phyloP scores from a whole-genome alignment of 1,140 invertebrate genomes.

The Hylaeus anthracinus region DNA sequence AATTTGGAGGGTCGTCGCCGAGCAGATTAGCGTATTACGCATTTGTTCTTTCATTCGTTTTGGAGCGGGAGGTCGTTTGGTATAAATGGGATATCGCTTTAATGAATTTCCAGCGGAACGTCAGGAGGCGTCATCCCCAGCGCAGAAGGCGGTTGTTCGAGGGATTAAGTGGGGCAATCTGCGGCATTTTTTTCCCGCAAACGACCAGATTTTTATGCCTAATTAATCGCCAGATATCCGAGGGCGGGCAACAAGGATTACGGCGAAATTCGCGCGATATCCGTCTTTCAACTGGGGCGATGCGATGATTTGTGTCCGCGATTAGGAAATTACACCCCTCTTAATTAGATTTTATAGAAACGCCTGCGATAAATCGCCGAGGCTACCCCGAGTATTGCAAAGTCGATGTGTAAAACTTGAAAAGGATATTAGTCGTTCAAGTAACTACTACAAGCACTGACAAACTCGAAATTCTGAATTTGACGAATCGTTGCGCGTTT shows the following conservation, averaged over 20 bases:
- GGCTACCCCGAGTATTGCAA: background rate
- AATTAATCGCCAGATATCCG: conserved; percentile 79
- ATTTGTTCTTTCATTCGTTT: conserved; percentile 77
- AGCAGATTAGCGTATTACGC: conserved; percentile 47
- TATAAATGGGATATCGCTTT: conserved; percentile 74
- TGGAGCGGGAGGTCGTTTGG: conserved; percentile 65
- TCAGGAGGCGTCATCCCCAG: conserved; percentile 75
- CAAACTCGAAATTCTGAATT: too few relatives aligned
- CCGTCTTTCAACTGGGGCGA: conserved; percentile 58
- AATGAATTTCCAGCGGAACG: conserved; percentile 76
- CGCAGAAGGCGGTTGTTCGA: conserved; percentile 63
- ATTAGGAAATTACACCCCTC: conserved; percentile 56
- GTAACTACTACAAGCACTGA: too few relatives aligned
- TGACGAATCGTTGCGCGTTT: too few relatives aligned
- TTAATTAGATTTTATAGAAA: conserved; percentile 56
- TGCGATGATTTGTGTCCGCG: conserved; percentile 67
- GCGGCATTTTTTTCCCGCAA: conserved; percentile 72
- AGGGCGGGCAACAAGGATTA: conserved; percentile 67
- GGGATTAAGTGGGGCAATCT: conserved; percentile 78
- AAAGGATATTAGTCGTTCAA: too few relatives aligned
- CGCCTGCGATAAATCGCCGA: conserved; percentile 9
- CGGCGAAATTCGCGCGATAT: conserved; percentile 65
- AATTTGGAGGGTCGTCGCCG: conserved; percentile 12
- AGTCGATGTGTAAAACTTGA: too few relatives aligned
- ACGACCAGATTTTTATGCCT: conserved; percentile 74